Evolutionary conservation across 2,797 vertebrate species (phyloP).

Genomic region (Bradypus variegatus): DNA sequence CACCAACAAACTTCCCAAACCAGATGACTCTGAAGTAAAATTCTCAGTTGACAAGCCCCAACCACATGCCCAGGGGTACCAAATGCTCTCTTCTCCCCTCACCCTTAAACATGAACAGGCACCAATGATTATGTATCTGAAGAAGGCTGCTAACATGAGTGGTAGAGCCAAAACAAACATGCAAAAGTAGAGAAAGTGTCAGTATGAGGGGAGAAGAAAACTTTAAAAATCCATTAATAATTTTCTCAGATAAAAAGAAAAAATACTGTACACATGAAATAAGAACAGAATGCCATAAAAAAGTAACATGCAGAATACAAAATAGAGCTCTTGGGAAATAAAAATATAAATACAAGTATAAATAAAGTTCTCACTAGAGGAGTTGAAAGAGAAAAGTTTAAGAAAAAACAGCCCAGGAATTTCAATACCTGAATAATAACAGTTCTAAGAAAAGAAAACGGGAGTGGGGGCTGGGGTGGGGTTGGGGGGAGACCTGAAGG

Average conservation of each 20-base stretch:
- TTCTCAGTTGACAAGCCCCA: background rate
- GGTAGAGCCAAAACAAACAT: background rate
- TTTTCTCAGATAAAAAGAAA: background rate
- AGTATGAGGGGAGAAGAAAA: background rate
- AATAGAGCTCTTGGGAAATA: background rate
- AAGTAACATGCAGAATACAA: background rate
- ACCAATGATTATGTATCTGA: background rate
- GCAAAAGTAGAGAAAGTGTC: background rate
- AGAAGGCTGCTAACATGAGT: background rate
- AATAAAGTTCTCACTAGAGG: background rate
- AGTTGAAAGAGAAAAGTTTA: background rate
- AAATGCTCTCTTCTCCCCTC: background rate
- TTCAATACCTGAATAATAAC: background rate
- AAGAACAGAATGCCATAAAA: constrained; percentile 3
- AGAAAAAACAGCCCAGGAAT: background rate
- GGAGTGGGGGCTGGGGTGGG: background rate
- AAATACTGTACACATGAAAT: background rate
- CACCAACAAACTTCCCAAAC: background rate
- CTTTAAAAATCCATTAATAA: background rate
- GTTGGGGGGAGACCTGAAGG: background rate
- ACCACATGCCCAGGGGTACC: background rate
- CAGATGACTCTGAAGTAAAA: background rate
- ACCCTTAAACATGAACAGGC: background rate
- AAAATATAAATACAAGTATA: background rate
- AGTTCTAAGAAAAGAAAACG: background rate